Conservation (phyloP, 2,888 invertebrate species). For the Danaus chrysippus region DNA sequence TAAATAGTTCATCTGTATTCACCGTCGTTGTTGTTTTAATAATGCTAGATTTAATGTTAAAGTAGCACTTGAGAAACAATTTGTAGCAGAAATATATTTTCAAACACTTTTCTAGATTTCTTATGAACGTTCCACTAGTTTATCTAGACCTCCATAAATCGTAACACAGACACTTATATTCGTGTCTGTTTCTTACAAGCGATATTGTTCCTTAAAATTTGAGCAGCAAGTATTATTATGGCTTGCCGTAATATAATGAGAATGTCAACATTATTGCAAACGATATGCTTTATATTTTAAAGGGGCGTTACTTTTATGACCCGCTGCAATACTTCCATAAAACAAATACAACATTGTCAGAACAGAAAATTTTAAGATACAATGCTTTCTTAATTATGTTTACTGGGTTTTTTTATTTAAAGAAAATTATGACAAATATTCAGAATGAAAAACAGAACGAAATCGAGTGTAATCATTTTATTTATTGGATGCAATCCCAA, state of each 20-base stretch:
- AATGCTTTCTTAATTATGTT: background rate
- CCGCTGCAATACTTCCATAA: slow-evolving; percentile 7
- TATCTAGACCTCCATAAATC: slow-evolving; percentile 9
- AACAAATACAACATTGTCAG: background rate
- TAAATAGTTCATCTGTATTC: too few relatives aligned
- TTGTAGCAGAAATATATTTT: background rate
- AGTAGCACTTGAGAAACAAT: background rate
- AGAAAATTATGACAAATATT: background rate
- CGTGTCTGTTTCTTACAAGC: slow-evolving; percentile 2
- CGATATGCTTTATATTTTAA: slow-evolving; percentile 11
- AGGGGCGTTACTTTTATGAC: slow-evolving; percentile 12
- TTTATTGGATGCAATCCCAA: background rate
- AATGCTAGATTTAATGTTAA: background rate
- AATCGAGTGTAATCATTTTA: background rate
- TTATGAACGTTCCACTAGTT: slow-evolving; percentile 4
- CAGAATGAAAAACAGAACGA: background rate
- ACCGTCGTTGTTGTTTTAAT: background rate
- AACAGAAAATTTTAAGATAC: background rate
- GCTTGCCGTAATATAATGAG: slow-evolving; percentile 3
- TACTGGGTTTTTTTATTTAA: background rate
- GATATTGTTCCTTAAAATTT: background rate
- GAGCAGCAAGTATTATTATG: background rate
- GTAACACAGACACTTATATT: slow-evolving; percentile 7
- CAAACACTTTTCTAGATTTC: background rate
- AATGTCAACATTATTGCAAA: slow-evolving; percentile 7